Evolutionary conservation across 1,140 invertebrate species (phyloP).

Genomic region (Lasaia peninsularis): DNA sequence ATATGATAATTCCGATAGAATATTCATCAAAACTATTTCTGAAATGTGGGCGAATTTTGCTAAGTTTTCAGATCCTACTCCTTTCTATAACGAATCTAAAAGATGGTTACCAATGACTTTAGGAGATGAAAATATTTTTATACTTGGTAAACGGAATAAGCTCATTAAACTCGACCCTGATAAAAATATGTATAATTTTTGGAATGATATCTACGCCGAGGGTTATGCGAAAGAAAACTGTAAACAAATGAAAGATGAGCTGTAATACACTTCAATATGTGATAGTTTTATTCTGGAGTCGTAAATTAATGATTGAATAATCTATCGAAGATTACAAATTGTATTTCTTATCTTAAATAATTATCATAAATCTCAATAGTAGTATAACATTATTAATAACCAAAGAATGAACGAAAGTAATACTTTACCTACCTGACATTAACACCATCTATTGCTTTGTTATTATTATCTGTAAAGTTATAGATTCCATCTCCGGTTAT

Average conservation of each 20-base stretch:
- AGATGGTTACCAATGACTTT: constrained; percentile 47
- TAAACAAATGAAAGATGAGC: constrained; percentile 28
- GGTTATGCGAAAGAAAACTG: constrained; percentile 43
- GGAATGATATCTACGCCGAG: constrained; percentile 48
- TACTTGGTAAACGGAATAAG: constrained; percentile 40
- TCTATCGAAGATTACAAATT: too few species aligned
- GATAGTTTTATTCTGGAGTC: background rate
- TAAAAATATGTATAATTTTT: constrained; percentile 48
- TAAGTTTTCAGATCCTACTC: constrained; percentile 61
- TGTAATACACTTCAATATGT: constrained; percentile 11
- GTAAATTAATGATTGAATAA: too few species aligned
- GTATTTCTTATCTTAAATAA: too few species aligned
- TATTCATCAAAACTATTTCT: constrained; percentile 53
- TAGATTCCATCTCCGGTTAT: constrained; percentile 46
- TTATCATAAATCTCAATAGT: too few species aligned
- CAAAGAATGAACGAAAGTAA: too few species aligned
- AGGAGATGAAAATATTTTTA: constrained; percentile 41
- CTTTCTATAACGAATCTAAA: constrained; percentile 25
- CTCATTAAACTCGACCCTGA: constrained; percentile 36
- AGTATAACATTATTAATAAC: too few species aligned
- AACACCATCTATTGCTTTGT: constrained; percentile 59
- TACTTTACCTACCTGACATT: constrained; percentile 47
- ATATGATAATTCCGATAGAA: constrained; percentile 38
- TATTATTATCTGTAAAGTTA: constrained; percentile 59
- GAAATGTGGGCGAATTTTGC: constrained; percentile 74